These are phyloP conservation scores for Hipparchia sbordonii DNA, from an alignment of 2,888 invertebrate species.

Conservation along the genomic window DNA sequence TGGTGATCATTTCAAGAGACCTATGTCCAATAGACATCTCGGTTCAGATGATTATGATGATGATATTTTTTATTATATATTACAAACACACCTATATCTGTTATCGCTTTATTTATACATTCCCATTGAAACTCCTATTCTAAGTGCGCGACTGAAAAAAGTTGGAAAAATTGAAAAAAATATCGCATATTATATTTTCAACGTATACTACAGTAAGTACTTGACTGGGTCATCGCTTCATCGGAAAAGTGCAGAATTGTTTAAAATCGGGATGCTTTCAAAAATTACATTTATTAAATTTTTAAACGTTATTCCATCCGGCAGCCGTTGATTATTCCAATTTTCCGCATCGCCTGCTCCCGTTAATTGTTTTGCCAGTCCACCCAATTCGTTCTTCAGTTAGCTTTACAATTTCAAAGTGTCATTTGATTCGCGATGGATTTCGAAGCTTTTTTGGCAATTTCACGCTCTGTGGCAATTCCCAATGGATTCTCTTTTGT, in stretches of 20 bases:
- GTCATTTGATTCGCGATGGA: constrained; percentile 81
- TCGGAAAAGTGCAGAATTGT: constrained; percentile 45
- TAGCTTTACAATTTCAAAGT: constrained; percentile 79
- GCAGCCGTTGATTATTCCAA: constrained; percentile 71
- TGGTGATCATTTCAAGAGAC: too few relatives aligned
- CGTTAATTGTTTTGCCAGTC: constrained; percentile 76
- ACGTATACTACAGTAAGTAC: constrained; percentile 13
- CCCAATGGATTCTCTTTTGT: constrained; percentile 66
- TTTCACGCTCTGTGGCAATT: constrained; percentile 71
- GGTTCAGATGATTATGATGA: too few relatives aligned
- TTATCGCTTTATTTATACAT: constrained; percentile 16
- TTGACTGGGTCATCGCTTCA: constrained; percentile 49
- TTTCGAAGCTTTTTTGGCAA: constrained; percentile 76
- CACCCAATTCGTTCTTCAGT: constrained; percentile 75
- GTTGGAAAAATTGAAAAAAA: constrained; percentile 33
- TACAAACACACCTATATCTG: background rate
- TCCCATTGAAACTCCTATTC: constrained; percentile 30
- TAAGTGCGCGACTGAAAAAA: constrained; percentile 24
- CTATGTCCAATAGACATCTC: too few relatives aligned
- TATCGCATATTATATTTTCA: constrained; percentile 30
- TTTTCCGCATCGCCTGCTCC: constrained; percentile 66
- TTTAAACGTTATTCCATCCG: constrained; percentile 57
- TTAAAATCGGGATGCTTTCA: constrained; percentile 51
- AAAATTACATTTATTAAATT: constrained; percentile 70
- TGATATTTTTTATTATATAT: too few relatives aligned